These are phyloP conservation scores for Muscicapa striata DNA, from an alignment of 2,797 vertebrate species.

Conservation along the genomic window DNA sequence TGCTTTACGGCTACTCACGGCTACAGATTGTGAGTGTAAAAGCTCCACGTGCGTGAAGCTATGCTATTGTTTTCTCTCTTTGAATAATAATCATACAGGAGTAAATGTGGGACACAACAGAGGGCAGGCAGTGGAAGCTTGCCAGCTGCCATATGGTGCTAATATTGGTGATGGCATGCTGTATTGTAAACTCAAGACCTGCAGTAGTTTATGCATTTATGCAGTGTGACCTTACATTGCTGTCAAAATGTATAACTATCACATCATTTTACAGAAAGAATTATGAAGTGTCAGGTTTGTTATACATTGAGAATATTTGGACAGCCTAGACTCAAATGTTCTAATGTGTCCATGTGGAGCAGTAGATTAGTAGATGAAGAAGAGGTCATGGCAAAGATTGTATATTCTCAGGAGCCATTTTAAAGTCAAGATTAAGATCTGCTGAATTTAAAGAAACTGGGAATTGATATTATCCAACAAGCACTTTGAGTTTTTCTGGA, in stretches of 20 bases:
- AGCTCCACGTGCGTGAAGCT: not conserved
- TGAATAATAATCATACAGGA: not conserved
- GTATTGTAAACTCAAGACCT: not conserved
- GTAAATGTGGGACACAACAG: not conserved
- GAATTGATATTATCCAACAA: not conserved
- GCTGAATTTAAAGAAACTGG: not conserved
- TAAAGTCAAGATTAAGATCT: not conserved
- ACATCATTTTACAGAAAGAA: not conserved
- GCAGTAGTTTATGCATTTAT: not conserved
- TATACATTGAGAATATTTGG: not conserved
- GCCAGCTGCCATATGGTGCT: constrained; percentile 2
- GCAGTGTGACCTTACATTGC: not conserved
- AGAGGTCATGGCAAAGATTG: not conserved
- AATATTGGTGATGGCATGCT: not conserved
- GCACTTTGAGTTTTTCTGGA: not conserved
- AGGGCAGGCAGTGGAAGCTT: not conserved
- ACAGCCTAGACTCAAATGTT: not conserved
- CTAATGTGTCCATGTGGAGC: not conserved
- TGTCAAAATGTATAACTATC: not conserved
- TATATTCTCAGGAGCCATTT: not conserved
- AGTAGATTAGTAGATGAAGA: not conserved
- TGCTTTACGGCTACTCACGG: not conserved
- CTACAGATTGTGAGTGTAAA: not conserved
- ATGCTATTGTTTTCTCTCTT: not conserved
- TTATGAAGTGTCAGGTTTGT: not conserved